Conservation (phyloP, 2,113 vertebrate species). For the Syngnathus typhle region DNA sequence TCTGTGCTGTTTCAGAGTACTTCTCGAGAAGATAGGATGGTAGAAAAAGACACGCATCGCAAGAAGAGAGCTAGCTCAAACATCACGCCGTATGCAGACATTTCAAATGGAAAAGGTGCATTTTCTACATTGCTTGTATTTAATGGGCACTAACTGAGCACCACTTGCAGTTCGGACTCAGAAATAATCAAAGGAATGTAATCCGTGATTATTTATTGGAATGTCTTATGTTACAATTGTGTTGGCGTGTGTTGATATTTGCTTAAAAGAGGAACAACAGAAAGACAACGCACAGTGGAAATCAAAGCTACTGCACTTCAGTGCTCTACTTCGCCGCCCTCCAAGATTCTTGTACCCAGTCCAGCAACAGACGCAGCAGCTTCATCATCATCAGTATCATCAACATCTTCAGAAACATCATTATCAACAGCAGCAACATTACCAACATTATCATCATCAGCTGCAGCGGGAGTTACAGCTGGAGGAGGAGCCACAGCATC, state of each 20-base stretch:
- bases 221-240: background rate
- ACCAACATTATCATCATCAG: background rate
- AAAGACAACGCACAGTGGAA: slow-evolving; percentile 2
- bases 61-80: slow-evolving; percentile 4
- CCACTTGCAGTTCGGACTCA: background rate
- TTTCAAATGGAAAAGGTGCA: slow-evolving; percentile 14
- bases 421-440: background rate
- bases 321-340: slow-evolving; percentile 19
- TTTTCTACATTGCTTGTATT: background rate
- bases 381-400: background rate
- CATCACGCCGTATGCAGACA: background rate
- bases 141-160: background rate
- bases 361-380: slow-evolving; percentile 6
- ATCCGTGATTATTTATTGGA: background rate
- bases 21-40: slow-evolving; percentile 17
- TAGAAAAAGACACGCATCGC: background rate
- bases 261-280: slow-evolving; percentile 12
- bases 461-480: background rate
- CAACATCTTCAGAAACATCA: background rate
- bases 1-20: slow-evolving; percentile 32
- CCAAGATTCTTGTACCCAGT: background rate
- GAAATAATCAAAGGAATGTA: background rate
- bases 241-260: background rate
- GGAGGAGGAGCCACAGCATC: background rate
- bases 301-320: slow-evolving; percentile 36